These are phyloP conservation scores for Ginglymostoma cirratum DNA, from an alignment of 2,113 vertebrate genomes.

Conservation along the genomic window DNA sequence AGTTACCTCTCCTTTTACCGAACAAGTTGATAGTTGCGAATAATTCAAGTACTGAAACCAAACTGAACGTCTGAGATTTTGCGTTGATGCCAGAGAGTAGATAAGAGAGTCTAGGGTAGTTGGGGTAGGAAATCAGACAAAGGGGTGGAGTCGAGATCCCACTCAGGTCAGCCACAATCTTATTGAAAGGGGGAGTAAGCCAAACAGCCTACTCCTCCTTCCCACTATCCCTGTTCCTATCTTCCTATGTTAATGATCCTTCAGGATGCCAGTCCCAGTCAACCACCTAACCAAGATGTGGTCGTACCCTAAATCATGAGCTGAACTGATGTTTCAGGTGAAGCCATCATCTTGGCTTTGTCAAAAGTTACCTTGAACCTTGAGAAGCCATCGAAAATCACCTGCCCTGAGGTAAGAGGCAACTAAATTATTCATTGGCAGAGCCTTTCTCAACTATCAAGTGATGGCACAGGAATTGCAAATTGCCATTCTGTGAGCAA, in stretches of 20 bases:
- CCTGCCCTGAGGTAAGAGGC: neutral
- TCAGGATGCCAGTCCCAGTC: neutral
- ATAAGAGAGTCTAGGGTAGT: no score
- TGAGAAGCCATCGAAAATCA: neutral
- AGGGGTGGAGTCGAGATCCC: no score
- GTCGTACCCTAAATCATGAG: neutral
- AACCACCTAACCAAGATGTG: neutral
- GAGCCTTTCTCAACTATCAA: neutral
- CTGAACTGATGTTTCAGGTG: neutral
- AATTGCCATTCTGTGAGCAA: neutral
- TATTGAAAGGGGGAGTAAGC: no score
- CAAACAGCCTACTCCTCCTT: no score
- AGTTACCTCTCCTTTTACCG: no score
- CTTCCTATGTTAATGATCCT: neutral
- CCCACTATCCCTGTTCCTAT: no score
- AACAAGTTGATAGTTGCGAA: no score
- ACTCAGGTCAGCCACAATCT: no score
- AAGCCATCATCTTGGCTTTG: neutral
- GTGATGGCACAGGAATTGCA: neutral
- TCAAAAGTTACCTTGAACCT: neutral
- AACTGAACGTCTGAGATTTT: no score
- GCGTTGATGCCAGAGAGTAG: no score
- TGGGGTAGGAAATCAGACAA: no score
- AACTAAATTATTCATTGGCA: neutral
- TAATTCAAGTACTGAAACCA: no score